Conservation (phyloP, 1,140 invertebrate genomes). For the Caerostris extrusa region DNA sequence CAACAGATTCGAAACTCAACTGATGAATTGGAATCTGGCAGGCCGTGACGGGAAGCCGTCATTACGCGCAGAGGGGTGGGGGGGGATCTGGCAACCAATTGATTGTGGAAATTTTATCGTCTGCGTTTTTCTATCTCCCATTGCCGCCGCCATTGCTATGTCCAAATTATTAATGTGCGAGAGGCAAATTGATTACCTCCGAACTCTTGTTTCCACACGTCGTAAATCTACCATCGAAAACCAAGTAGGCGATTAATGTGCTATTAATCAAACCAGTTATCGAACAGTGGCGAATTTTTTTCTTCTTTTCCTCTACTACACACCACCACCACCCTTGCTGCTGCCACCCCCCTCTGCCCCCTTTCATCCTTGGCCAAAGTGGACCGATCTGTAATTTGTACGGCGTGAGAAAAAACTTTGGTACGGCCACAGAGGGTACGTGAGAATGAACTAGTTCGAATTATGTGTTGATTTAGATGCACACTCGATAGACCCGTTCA, state of each 20-base stretch:
- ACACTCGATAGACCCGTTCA: slow-evolving; percentile 25
- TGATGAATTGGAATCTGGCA: slow-evolving; percentile 74
- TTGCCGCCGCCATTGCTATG: slow-evolving; percentile 55
- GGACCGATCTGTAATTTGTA: slow-evolving; percentile 56
- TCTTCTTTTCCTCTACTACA: background rate
- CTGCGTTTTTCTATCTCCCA: slow-evolving; percentile 46
- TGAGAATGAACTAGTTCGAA: slow-evolving; percentile 67
- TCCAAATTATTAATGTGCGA: slow-evolving; percentile 75
- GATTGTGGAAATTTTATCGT: slow-evolving; percentile 69
- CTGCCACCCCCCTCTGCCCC: background rate
- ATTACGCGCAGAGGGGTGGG: slow-evolving; percentile 25
- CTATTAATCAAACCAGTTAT: slow-evolving; percentile 77
- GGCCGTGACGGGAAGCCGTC: slow-evolving; percentile 73
- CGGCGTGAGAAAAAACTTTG: slow-evolving; percentile 70
- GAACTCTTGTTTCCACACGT: slow-evolving; percentile 75
- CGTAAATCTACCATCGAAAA: slow-evolving; percentile 68
- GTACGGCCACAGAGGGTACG: background rate
- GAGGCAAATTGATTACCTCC: slow-evolving; percentile 64
- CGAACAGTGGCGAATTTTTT: slow-evolving; percentile 7
- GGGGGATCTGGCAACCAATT: slow-evolving; percentile 60
- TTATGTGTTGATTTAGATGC: slow-evolving; percentile 74
- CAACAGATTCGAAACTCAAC: slow-evolving; percentile 38
- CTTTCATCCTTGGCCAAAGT: slow-evolving; percentile 45
- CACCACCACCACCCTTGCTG: background rate
- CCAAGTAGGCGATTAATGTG: slow-evolving; percentile 70